Evolutionary conservation across 1,140 invertebrate species (phyloP).

Genomic region (Heliconius congener): DNA sequence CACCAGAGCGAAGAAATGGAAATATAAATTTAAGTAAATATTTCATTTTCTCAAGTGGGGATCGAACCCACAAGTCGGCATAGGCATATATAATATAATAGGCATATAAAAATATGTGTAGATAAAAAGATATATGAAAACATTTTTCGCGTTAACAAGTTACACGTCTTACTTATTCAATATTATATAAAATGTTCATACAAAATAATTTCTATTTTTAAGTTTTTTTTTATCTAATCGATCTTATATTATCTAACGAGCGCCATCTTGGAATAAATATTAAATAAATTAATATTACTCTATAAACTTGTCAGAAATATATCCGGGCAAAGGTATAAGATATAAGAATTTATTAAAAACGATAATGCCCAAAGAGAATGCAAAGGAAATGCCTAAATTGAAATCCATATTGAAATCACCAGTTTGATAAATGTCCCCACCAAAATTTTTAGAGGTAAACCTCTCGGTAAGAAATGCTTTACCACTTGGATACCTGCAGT

Average conservation of each 20-base stretch:
- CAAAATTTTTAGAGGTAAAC: conserved; percentile 84
- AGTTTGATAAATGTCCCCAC: conserved; percentile 82
- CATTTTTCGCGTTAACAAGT: not conserved
- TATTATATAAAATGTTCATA: too few relatives aligned
- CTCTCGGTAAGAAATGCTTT: conserved; percentile 88
- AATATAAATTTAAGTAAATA: too few relatives aligned
- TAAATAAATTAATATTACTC: conserved; percentile 61
- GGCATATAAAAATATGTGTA: not conserved
- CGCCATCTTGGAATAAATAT: not conserved
- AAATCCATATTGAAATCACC: conserved; percentile 86
- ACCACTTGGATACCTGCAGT: conserved; percentile 88
- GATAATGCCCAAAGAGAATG: conserved; percentile 90
- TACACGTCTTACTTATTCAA: too few relatives aligned
- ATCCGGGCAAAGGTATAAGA: conserved; percentile 91
- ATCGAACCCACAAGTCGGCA: too few relatives aligned
- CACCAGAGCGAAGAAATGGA: too few relatives aligned
- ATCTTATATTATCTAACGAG: not conserved
- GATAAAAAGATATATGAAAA: not conserved
- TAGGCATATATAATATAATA: too few relatives aligned
- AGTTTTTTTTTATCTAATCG: not conserved
- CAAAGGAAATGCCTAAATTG: conserved; percentile 92
- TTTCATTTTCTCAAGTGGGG: too few relatives aligned
- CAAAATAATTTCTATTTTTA: too few relatives aligned
- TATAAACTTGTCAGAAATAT: conserved; percentile 94
- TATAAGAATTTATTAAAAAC: conserved; percentile 93